These are phyloP conservation scores for Phyllopteryx taeniolatus DNA, from an alignment of 2,113 vertebrate genomes.

Conservation along the genomic window DNA sequence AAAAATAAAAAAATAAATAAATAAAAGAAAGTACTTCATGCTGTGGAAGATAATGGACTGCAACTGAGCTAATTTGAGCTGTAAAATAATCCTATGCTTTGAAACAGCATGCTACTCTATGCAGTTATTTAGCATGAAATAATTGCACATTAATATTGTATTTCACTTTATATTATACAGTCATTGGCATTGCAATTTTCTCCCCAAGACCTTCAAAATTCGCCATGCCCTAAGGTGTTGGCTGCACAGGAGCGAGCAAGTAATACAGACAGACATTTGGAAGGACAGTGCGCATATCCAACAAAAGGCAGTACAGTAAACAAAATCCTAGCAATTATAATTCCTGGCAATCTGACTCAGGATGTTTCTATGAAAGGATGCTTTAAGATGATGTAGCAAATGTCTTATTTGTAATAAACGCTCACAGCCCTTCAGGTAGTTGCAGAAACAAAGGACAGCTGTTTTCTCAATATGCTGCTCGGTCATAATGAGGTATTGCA, in stretches of 20 bases:
- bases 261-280: conserved; percentile 7
- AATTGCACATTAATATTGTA: conserved; percentile 61
- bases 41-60: conserved; percentile 73
- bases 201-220: background rate
- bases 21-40: conserved; percentile 56
- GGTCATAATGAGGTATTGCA: conserved; percentile 36
- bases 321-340: conserved; percentile 42
- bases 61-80: conserved; percentile 76
- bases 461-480: conserved; percentile 54
- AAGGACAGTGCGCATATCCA: conserved; percentile 20
- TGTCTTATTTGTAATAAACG: conserved; percentile 51
- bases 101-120: conserved; percentile 49
- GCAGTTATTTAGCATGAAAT: conserved; percentile 57
- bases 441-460: conserved; percentile 54
- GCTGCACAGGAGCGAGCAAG: conserved; percentile 4
- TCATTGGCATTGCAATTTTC: conserved; percentile 20
- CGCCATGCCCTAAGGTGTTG: conserved; percentile 7
- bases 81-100: conserved; percentile 51
- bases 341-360: conserved; percentile 35
- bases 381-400: conserved; percentile 58
- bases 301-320: conserved; percentile 23
- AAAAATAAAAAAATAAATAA: conserved; percentile 52
- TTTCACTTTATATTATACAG: conserved; percentile 42
- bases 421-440: conserved; percentile 36
- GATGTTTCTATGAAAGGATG: conserved; percentile 46